Conservation (phyloP, 53 echinoderm and acorn worm species). For the Luidia sarsii region DNA sequence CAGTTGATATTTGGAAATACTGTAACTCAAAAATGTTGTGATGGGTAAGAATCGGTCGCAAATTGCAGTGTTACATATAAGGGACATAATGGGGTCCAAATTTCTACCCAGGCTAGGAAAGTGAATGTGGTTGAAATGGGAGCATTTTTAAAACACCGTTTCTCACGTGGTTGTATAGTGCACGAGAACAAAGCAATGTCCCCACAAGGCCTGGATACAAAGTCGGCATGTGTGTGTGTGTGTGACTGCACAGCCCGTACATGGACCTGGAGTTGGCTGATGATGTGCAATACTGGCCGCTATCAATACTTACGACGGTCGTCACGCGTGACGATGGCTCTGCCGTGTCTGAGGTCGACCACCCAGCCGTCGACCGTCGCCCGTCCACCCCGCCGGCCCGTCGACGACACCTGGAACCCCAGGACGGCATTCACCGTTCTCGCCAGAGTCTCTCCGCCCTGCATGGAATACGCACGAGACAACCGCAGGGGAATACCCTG, state of each 20-base stretch:
- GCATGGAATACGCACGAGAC: not conserved
- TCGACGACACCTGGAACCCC: not conserved
- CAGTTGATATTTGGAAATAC: too few relatives aligned
- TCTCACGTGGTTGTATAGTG: too few relatives aligned
- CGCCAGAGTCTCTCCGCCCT: not conserved
- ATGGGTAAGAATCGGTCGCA: too few relatives aligned
- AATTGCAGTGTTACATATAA: not conserved
- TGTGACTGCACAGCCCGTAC: not conserved
- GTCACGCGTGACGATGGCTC: not conserved
- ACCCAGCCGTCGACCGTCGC: conserved; percentile 1
- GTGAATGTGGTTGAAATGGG: too few relatives aligned
- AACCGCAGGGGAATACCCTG: too few relatives aligned
- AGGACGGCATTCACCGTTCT: conserved; percentile 7
- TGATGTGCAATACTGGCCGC: not conserved
- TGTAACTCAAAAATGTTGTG: not conserved
- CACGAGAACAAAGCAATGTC: too few relatives aligned
- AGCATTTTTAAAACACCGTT: too few relatives aligned
- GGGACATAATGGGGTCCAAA: not conserved
- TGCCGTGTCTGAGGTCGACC: not conserved
- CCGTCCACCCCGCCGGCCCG: not conserved
- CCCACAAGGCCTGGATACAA: not conserved
- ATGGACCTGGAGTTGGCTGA: not conserved
- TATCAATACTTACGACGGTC: not conserved
- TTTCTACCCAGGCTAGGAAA: not conserved
- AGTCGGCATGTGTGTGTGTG: not conserved